These are phyloP conservation scores for Acleris cristana DNA, from an alignment of 2,888 invertebrate species.

Conservation along the genomic window DNA sequence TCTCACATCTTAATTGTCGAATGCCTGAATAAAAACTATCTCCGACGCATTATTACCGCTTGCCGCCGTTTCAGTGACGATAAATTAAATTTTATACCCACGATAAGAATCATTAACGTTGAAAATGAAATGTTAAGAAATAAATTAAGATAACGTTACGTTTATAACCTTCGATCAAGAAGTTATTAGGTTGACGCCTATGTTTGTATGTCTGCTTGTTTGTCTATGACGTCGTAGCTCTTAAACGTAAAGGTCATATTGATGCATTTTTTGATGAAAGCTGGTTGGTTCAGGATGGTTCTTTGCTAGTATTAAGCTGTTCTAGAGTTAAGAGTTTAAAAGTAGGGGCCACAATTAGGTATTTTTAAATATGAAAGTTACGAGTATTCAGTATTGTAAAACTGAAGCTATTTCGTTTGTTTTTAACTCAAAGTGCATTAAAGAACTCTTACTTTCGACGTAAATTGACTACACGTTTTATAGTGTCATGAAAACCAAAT, in stretches of 20 bases:
- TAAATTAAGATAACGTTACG: slow-evolving; percentile 2
- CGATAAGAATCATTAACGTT: slow-evolving; percentile 27
- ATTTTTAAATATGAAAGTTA: too few relatives aligned
- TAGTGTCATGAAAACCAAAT: slow-evolving; percentile 51
- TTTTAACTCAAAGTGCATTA: neutral
- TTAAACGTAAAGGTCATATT: too few relatives aligned
- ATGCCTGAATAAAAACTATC: slow-evolving; percentile 24
- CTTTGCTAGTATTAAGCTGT: neutral
- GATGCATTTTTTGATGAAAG: neutral
- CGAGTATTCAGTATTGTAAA: too few relatives aligned
- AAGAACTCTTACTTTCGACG: slow-evolving; percentile 5
- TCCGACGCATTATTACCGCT: slow-evolving; percentile 5
- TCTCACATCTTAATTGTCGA: slow-evolving; percentile 34
- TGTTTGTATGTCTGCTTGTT: neutral
- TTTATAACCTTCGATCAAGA: neutral
- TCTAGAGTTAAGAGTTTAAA: too few relatives aligned
- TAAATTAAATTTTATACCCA: slow-evolving; percentile 27
- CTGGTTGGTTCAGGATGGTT: neutral
- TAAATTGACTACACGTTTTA: slow-evolving; percentile 50
- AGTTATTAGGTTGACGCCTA: too few relatives aligned
- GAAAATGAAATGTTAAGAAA: slow-evolving; percentile 15
- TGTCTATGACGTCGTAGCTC: too few relatives aligned
- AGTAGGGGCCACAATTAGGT: too few relatives aligned
- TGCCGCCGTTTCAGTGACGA: slow-evolving; percentile 16
- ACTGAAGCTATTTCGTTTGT: neutral